phyloP scores from a whole-genome alignment of 2,888 invertebrate species.

The Empis livida region DNA sequence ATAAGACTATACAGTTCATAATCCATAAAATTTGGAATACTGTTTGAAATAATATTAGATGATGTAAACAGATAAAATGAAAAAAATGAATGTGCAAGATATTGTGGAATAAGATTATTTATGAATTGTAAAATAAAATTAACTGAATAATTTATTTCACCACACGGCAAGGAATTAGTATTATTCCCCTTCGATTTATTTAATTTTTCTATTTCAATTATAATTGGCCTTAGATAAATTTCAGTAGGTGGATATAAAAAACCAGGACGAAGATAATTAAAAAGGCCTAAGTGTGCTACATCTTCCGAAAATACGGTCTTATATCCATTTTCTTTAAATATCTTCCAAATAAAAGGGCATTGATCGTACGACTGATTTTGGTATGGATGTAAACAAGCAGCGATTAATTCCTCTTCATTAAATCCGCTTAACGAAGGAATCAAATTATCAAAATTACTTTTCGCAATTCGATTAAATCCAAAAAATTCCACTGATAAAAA shows the following conservation, averaged over 20 bases:
- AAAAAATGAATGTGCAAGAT: slow-evolving; percentile 52
- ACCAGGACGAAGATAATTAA: slow-evolving; percentile 66
- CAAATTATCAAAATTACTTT: slow-evolving; percentile 87
- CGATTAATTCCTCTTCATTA: slow-evolving; percentile 48
- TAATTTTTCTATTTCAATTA: slow-evolving; percentile 48
- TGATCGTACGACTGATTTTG: slow-evolving; percentile 50
- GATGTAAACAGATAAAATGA: slow-evolving; percentile 76
- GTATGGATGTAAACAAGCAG: slow-evolving; percentile 47
- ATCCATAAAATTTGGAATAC: slow-evolving; percentile 45
- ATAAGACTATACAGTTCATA: slow-evolving; percentile 34
- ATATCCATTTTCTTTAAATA: slow-evolving; percentile 57
- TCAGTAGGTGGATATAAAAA: slow-evolving; percentile 72
- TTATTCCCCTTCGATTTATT: slow-evolving; percentile 7
- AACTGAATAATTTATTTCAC: slow-evolving; percentile 43
- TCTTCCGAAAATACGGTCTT: slow-evolving; percentile 77
- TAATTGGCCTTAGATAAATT: slow-evolving; percentile 67
- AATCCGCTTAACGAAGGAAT: slow-evolving; percentile 67
- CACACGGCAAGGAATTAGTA: slow-evolving; percentile 24
- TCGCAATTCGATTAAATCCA: slow-evolving; percentile 88
- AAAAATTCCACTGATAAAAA: slow-evolving; percentile 54
- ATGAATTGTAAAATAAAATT: slow-evolving; percentile 61
- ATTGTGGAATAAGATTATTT: slow-evolving; percentile 45
- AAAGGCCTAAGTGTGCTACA: slow-evolving; percentile 60
- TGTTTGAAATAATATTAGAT: slow-evolving; percentile 29
- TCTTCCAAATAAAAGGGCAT: slow-evolving; percentile 76